A percentile compares a stretch with the other conserved stretches of the same genome.
phyloP scores from a whole-genome alignment of 2,797 vertebrate genomes.

The Malacoraja senta region DNA sequence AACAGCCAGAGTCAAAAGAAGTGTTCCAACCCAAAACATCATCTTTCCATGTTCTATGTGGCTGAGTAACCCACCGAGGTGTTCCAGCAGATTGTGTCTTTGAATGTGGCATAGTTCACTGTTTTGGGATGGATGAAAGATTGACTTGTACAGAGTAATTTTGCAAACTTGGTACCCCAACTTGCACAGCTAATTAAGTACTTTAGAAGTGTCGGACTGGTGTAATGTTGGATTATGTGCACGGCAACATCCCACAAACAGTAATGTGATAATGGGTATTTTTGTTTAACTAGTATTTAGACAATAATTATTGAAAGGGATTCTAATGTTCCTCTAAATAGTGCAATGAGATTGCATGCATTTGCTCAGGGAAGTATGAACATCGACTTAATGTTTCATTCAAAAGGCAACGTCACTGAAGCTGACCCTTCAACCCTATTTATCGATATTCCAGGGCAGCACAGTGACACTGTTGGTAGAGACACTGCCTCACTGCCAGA shows the following conservation, averaged over 20 bases:
- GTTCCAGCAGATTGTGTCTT: too few relatives aligned
- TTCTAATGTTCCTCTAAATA: neutral
- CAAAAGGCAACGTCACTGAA: neutral
- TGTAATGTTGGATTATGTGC: neutral
- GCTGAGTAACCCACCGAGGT: too few relatives aligned
- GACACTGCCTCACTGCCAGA: too few relatives aligned
- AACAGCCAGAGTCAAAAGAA: too few relatives aligned
- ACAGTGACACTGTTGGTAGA: too few relatives aligned
- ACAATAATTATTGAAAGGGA: neutral
- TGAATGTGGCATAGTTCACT: neutral
- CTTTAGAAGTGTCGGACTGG: neutral
- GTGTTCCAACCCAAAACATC: too few relatives aligned
- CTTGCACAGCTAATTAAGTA: too few relatives aligned
- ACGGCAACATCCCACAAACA: neutral
- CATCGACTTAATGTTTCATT: neutral
- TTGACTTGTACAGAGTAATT: neutral
- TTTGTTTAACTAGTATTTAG: neutral
- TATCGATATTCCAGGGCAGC: too few relatives aligned
- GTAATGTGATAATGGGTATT: neutral
- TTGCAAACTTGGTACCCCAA: neutral
- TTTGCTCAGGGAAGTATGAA: neutral
- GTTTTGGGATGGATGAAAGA: neutral
- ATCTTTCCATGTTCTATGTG: too few relatives aligned
- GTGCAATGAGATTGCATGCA: neutral
- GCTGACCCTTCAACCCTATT: too few relatives aligned